These are phyloP conservation scores for Leptinotarsa juncta DNA, from an alignment of 2,888 invertebrate genomes.

Conservation along the genomic window DNA sequence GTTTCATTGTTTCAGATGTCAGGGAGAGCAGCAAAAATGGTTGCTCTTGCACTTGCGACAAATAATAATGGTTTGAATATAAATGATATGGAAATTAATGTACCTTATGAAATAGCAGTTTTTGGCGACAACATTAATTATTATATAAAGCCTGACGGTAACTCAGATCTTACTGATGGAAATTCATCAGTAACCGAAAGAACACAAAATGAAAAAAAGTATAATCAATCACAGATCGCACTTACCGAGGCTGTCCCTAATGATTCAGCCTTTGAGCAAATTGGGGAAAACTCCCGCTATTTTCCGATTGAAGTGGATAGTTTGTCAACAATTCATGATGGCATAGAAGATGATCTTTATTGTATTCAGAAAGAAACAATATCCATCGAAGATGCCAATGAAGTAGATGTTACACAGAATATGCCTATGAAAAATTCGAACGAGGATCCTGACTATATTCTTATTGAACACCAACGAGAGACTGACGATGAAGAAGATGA, in stretches of 20 bases:
- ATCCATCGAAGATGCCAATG: slow-evolving; percentile 3
- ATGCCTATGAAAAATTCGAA: slow-evolving; percentile 11
- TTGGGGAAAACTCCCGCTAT: neutral
- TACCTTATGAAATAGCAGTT: slow-evolving; percentile 7
- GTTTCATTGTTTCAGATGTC: slow-evolving; percentile 8
- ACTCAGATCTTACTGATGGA: slow-evolving; percentile 1
- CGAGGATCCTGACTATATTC: slow-evolving; percentile 7
- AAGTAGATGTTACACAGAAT: slow-evolving; percentile 11
- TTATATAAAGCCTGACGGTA: slow-evolving; percentile 7
- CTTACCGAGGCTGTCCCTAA: neutral
- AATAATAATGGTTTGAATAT: slow-evolving; percentile 11
- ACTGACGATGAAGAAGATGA: neutral
- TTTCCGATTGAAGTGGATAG: slow-evolving; percentile 13
- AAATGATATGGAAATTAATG: slow-evolving; percentile 13
- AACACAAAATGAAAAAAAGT: slow-evolving; percentile 6
- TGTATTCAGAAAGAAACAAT: slow-evolving; percentile 3
- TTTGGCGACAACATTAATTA: slow-evolving; percentile 1
- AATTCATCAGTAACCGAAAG: neutral
- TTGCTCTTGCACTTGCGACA: slow-evolving; percentile 7
- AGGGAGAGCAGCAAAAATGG: slow-evolving; percentile 11
- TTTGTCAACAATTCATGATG: neutral
- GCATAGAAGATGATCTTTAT: slow-evolving; percentile 5
- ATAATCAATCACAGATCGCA: slow-evolving; percentile 8
- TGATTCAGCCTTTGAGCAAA: slow-evolving; percentile 8
- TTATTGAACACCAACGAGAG: slow-evolving; percentile 4